These are phyloP conservation scores for Polymixis lichenea DNA, from an alignment of 2,888 invertebrate species.

Conservation along the genomic window DNA sequence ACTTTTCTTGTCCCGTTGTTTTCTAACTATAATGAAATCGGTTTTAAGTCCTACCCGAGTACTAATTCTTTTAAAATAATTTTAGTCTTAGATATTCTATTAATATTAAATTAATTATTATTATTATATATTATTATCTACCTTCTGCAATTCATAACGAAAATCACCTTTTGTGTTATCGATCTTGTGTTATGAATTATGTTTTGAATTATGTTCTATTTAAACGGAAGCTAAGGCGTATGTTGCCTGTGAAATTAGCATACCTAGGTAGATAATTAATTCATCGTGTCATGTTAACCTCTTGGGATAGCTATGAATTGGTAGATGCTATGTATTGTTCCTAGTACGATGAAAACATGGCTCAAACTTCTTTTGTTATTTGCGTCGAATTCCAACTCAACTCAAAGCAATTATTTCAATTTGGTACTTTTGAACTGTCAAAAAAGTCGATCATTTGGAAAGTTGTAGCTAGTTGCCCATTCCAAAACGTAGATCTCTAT, in stretches of 20 bases:
- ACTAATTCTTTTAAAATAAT: background rate
- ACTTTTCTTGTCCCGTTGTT: background rate
- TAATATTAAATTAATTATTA: too few relatives aligned
- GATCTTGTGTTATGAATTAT: background rate
- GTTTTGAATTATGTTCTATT: background rate
- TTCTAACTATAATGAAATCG: background rate
- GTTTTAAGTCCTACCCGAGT: background rate
- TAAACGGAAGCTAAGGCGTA: too few relatives aligned
- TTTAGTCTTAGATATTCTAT: background rate
- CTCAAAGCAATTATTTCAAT: too few relatives aligned
- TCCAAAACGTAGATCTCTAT: too few relatives aligned
- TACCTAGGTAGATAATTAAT: slow-evolving; percentile 14
- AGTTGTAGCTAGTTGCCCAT: too few relatives aligned
- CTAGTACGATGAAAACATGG: background rate
- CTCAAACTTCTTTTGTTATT: background rate
- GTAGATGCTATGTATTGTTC: background rate
- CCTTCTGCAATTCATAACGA: background rate
- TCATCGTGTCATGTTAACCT: background rate
- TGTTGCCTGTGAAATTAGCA: background rate
- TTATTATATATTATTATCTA: too few relatives aligned
- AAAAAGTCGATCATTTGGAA: too few relatives aligned
- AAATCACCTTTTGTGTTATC: background rate
- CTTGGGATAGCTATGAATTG: background rate
- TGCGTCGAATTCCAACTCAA: too few relatives aligned
- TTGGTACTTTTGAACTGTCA: too few relatives aligned